Evolutionary conservation across 2,797 vertebrate species (phyloP).

Genomic region (Typhlichthys subterraneus): DNA sequence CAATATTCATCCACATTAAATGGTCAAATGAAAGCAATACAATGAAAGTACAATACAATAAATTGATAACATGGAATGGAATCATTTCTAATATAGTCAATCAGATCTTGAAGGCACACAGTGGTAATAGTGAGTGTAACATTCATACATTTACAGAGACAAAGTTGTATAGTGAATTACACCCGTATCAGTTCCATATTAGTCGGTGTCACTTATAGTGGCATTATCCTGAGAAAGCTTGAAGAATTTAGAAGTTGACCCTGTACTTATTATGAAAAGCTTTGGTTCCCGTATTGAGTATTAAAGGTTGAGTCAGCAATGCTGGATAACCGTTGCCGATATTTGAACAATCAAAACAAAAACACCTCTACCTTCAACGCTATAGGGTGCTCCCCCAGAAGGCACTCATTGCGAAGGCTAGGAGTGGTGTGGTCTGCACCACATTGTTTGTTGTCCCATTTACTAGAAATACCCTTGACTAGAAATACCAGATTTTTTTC

Average conservation of each 20-base stretch:
- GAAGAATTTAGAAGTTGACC: background rate
- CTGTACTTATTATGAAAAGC: background rate
- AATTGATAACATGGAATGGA: background rate
- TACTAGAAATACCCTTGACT: no score
- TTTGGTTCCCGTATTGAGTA: constrained; percentile 13
- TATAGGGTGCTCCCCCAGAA: no score
- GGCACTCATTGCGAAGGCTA: no score
- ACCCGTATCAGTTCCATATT: background rate
- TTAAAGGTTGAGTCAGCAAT: no score
- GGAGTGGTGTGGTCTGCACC: no score
- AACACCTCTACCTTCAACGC: no score
- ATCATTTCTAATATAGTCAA: background rate
- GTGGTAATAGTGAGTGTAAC: constrained; percentile 17
- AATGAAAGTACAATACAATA: background rate
- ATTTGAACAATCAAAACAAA: no score
- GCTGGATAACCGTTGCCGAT: no score
- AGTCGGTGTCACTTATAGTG: constrained; percentile 8
- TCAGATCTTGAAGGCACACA: constrained; percentile 52
- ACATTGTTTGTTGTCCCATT: no score
- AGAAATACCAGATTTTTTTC: no score
- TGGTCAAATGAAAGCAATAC: constrained; percentile 1
- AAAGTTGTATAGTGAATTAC: no score
- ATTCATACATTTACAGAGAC: constrained; percentile 3
- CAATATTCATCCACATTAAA: constrained; percentile 9
- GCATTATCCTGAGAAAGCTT: constrained; percentile 19